Conservation (phyloP, 2,797 vertebrate species). For the Todus mexicanus region DNA sequence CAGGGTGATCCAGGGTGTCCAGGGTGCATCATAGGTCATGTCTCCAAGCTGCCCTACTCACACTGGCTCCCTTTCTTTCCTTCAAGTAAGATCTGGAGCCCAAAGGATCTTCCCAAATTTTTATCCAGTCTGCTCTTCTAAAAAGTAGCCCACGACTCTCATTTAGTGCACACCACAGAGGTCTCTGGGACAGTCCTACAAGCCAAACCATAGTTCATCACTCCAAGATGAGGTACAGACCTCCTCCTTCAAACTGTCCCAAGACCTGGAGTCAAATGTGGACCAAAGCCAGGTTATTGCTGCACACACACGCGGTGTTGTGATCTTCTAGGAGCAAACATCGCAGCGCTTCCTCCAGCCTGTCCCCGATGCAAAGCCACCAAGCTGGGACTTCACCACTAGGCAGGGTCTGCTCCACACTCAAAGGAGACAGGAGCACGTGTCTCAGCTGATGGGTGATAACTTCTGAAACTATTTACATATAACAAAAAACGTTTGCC, state of each 20-base stretch:
- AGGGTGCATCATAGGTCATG: background rate
- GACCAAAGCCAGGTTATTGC: background rate
- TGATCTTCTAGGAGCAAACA: background rate
- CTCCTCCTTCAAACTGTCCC: background rate
- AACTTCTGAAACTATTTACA: background rate
- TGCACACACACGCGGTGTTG: rapidly evolving
- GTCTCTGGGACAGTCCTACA: background rate
- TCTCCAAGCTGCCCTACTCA: background rate
- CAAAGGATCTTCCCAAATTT: background rate
- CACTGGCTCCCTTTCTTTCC: background rate
- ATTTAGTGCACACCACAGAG: background rate
- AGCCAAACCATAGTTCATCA: background rate
- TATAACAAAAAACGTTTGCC: background rate
- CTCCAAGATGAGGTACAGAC: background rate
- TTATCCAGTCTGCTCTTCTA: background rate
- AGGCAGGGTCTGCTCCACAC: background rate
- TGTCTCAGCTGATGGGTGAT: background rate
- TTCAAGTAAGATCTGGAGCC: background rate
- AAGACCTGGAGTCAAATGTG: background rate
- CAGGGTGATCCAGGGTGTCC: too few species aligned
- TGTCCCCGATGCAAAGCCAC: background rate
- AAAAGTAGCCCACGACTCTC: background rate
- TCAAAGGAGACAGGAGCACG: background rate
- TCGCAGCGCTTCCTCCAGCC: background rate
- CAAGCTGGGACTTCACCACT: rapidly evolving